These are phyloP conservation scores for Nesidiocoris tenuis DNA, from an alignment of 2,888 invertebrate species.

Conservation along the genomic window DNA sequence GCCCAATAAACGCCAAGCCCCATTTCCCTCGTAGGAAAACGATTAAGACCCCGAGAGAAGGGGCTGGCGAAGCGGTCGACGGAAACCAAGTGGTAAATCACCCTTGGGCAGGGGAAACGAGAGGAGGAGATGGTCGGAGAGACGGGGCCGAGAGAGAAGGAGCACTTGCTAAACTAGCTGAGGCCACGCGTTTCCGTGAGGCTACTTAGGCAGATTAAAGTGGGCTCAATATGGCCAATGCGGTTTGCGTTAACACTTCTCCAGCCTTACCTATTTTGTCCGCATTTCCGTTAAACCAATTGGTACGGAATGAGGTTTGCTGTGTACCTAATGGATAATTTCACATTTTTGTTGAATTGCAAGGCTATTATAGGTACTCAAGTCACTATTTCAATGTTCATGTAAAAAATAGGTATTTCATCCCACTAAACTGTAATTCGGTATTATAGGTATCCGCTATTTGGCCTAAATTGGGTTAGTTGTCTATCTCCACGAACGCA, in stretches of 20 bases:
- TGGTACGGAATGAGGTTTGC: too few species aligned
- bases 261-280: conserved; percentile 11
- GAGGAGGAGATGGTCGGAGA: conserved; percentile 3
- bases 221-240: conserved; percentile 41
- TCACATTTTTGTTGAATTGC: too few species aligned
- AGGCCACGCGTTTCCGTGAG: conserved; percentile 42
- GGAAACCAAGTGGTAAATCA: conserved; percentile 38
- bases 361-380: too few species aligned
- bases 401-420: too few species aligned
- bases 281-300: conserved; percentile 2
- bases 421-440: too few species aligned
- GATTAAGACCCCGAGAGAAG: conserved; percentile 32
- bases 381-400: too few species aligned
- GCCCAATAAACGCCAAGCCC: conserved; percentile 41
- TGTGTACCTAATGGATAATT: too few species aligned
- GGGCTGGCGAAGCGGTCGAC: conserved; percentile 1
- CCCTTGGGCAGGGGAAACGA: conserved; percentile 12
- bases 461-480: too few species aligned
- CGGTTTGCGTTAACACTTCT: conserved; percentile 35
- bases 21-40: conserved; percentile 41
- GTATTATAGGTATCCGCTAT: too few species aligned
- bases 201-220: conserved; percentile 44
- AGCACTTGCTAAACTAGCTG: conserved; percentile 42
- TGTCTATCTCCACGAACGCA: too few species aligned
- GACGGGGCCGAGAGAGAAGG: conserved; percentile 18